phyloP scores from a whole-genome alignment of 1,140 invertebrate species.

The Drosophila littoralis region DNA sequence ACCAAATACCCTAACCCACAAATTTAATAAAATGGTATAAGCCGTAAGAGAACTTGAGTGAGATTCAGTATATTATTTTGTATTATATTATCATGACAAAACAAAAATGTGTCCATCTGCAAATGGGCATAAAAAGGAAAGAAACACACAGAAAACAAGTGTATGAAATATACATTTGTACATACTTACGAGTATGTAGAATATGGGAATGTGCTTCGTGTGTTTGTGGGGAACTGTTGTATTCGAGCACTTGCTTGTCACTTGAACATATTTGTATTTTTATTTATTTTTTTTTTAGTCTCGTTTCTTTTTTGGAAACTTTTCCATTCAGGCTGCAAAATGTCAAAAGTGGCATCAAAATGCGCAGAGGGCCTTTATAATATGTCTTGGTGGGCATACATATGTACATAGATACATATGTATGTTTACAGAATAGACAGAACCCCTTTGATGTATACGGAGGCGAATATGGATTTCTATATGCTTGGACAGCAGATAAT shows the following conservation, averaged over 20 bases:
- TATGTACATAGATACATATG: background rate
- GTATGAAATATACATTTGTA: constrained; percentile 12
- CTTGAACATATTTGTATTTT: constrained; percentile 33
- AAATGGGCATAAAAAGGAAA: background rate
- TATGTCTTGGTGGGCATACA: background rate
- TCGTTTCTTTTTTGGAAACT: constrained; percentile 17
- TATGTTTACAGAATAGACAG: background rate
- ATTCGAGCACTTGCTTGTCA: constrained; percentile 36
- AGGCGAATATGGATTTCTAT: no score
- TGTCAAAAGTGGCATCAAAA: constrained; percentile 41
- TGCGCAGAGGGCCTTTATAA: background rate
- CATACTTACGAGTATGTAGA: constrained; percentile 18
- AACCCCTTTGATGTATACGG: background rate
- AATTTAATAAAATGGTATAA: background rate
- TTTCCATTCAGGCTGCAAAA: constrained; percentile 50
- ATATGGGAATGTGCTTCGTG: constrained; percentile 21
- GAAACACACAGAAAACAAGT: background rate
- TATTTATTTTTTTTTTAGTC: constrained; percentile 1
- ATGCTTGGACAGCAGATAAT: no score
- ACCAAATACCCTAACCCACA: background rate
- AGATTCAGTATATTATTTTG: no score
- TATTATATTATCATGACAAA: background rate
- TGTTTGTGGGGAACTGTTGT: constrained; percentile 18
- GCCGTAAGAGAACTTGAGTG: background rate
- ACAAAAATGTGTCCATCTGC: background rate